Conservation (phyloP, 2,113 vertebrate genomes). For the Semnopithecus entellus region DNA sequence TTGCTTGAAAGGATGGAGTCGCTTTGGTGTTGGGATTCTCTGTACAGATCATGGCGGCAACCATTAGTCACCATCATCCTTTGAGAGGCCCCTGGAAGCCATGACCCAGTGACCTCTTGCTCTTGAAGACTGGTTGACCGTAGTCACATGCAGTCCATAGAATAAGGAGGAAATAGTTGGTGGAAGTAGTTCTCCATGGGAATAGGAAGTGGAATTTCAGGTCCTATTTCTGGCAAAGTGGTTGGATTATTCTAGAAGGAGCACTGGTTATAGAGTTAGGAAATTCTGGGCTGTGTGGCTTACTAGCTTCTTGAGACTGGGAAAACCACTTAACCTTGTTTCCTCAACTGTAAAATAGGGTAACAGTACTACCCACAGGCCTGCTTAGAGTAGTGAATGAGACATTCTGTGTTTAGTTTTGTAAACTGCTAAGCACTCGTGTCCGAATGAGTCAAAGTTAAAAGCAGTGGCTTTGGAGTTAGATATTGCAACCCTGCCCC, state of each 20-base stretch:
- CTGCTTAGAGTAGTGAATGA: not conserved
- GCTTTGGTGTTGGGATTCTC: not conserved
- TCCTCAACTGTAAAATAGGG: not conserved
- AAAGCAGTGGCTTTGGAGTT: not conserved
- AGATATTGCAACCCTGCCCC: not conserved
- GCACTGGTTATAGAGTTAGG: not conserved
- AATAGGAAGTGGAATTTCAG: constrained; percentile 18
- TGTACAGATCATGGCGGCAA: not conserved
- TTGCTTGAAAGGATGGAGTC: not conserved
- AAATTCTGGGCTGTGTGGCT: not conserved
- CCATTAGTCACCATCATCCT: not conserved
- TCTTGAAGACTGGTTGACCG: not conserved
- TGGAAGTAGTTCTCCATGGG: not conserved
- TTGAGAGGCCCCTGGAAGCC: not conserved
- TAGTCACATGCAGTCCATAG: not conserved
- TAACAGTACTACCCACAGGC: not conserved
- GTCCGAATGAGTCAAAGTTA: not conserved
- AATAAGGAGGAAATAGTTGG: not conserved
- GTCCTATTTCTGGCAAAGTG: not conserved
- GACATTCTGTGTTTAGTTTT: not conserved
- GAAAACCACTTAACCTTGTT: not conserved
- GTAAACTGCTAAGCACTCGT: not conserved
- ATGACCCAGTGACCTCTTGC: not conserved
- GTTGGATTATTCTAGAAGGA: not conserved
- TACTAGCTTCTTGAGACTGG: not conserved